Conservation (phyloP, 2,113 vertebrate genomes). For the Odontophorus gujanensis region DNA sequence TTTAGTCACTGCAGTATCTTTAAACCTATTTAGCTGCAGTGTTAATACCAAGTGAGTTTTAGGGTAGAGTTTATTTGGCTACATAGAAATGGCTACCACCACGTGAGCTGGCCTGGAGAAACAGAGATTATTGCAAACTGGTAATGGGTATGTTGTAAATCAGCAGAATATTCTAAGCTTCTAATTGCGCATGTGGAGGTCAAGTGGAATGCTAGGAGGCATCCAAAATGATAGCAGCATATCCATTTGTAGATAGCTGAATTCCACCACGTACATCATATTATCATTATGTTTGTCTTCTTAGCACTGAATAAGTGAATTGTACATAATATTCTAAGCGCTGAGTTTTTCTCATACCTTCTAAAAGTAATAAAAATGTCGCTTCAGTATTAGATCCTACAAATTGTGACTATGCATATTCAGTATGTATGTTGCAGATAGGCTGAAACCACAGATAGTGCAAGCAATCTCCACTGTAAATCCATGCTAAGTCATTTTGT, state of each 20-base stretch:
- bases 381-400: not conserved
- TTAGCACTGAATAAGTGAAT: not conserved
- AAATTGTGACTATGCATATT: not conserved
- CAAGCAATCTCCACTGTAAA: not conserved
- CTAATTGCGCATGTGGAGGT: not conserved
- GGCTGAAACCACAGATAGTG: not conserved
- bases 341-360: not conserved
- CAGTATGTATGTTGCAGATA: not conserved
- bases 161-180: not conserved
- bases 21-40: not conserved
- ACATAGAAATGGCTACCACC: not conserved
- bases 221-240: not conserved
- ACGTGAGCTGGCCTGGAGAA: not conserved
- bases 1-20: not conserved
- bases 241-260: not conserved
- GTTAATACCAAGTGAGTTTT: not conserved
- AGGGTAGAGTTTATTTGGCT: not conserved
- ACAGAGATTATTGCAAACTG: not conserved
- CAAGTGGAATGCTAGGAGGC: not conserved
- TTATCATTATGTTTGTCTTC: not conserved
- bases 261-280: not conserved
- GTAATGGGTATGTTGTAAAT: not conserved
- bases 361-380: not conserved
- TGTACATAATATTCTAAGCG: not conserved
- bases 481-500: not conserved